phyloP scores from a whole-genome alignment of 1,140 invertebrate species.

The Diorhabda carinulata region DNA sequence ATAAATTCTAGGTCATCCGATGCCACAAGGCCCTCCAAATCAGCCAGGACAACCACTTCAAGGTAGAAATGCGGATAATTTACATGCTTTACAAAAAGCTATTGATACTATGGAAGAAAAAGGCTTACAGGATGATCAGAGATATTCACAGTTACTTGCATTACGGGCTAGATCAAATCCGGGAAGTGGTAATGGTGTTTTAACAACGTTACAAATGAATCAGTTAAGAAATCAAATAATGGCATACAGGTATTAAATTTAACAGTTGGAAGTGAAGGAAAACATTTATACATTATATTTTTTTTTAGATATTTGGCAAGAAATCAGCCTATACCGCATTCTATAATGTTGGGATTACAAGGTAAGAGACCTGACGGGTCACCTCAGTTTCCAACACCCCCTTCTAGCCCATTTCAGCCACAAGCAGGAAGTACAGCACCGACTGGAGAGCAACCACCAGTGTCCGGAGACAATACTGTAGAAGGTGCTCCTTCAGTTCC shows the following conservation, averaged over 20 bases:
- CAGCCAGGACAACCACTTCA: slow-evolving; percentile 1
- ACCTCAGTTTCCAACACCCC: slow-evolving; percentile 43
- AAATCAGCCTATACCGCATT: slow-evolving; percentile 87
- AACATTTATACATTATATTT: neutral
- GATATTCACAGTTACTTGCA: slow-evolving; percentile 81
- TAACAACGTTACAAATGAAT: slow-evolving; percentile 60
- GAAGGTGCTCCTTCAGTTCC: neutral
- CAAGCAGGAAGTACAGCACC: neutral
- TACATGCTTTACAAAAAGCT: slow-evolving; percentile 78
- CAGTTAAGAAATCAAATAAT: slow-evolving; percentile 82
- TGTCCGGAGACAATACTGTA: neutral
- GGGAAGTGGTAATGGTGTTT: slow-evolving; percentile 24
- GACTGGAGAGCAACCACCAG: neutral
- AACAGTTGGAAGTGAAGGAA: neutral
- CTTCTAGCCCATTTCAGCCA: neutral
- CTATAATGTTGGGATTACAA: slow-evolving; percentile 68
- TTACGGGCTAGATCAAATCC: slow-evolving; percentile 69
- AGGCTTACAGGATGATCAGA: slow-evolving; percentile 85
- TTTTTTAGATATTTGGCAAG: slow-evolving; percentile 67
- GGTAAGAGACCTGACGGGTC: slow-evolving; percentile 46
- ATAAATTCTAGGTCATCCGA: neutral
- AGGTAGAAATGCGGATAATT: slow-evolving; percentile 55
- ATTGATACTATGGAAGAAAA: slow-evolving; percentile 94
- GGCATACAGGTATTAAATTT: slow-evolving; percentile 61
- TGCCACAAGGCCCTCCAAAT: neutral